A percentile compares a stretch with the other conserved stretches of the same genome.
These are phyloP conservation scores for Orthochromis malagaraziensis DNA, from an alignment of 2,113 vertebrate genomes.

Conservation along the genomic window DNA sequence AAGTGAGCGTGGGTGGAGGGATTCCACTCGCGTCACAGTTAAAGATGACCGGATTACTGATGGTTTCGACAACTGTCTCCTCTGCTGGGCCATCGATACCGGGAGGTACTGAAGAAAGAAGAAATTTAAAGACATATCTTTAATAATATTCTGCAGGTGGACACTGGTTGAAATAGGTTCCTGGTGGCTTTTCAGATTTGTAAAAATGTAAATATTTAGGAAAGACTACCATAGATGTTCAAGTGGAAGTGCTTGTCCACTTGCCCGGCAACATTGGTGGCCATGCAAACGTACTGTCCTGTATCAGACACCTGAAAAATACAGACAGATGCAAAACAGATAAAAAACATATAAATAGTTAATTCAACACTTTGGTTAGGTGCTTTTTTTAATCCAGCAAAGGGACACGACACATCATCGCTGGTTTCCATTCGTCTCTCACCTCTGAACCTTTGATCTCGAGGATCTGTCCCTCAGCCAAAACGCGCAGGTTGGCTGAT, in stretches of 20 bases:
- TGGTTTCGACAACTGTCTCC: conserved; percentile 76
- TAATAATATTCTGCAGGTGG: not conserved
- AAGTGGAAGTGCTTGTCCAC: conserved; percentile 96
- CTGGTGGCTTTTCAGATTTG: not conserved
- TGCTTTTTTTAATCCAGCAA: not conserved
- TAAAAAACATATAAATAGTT: not conserved
- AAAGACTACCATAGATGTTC: conserved; percentile 84
- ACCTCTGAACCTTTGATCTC: conserved; percentile 82
- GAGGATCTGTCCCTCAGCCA: conserved; percentile 78
- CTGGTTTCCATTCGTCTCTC: not conserved
- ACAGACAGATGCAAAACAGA: not conserved
- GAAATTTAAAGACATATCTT: not conserved
- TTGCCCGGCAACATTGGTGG: conserved; percentile 87
- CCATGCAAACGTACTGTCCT: conserved; percentile 93
- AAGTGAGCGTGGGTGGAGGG: conserved; percentile 82
- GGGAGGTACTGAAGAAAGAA: conserved; percentile 77
- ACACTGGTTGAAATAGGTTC: not conserved
- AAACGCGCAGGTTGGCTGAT: conserved; percentile 66
- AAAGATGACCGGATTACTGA: conserved; percentile 83
- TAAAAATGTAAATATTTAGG: not conserved
- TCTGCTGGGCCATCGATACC: conserved; percentile 81
- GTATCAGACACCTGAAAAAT: conserved; percentile 87
- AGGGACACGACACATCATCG: not conserved
- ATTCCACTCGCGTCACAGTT: conserved; percentile 89
- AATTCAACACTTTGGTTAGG: not conserved